phyloP scores from a whole-genome alignment of 2,888 invertebrate species.

The Dastarcus helophoroides region DNA sequence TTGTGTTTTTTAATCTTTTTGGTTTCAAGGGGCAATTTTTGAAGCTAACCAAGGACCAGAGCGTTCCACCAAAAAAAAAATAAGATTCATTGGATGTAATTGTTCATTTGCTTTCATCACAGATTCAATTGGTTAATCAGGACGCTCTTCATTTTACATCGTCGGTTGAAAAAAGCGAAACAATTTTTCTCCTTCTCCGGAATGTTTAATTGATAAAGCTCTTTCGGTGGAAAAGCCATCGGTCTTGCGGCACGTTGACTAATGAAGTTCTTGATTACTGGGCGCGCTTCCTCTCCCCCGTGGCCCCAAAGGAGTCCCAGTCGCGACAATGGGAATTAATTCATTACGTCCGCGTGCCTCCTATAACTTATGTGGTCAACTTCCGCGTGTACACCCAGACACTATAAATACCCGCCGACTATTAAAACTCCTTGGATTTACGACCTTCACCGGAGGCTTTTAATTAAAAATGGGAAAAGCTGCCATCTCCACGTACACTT shows the following conservation, averaged over 20 bases:
- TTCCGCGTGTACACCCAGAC: conserved; percentile 9
- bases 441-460: conserved; percentile 10
- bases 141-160: too few species aligned
- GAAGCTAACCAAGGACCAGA: too few species aligned
- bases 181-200: too few species aligned
- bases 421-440: conserved; percentile 11
- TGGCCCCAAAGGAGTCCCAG: conserved; percentile 12
- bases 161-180: too few species aligned
- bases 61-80: too few species aligned
- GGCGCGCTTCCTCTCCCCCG: conserved; percentile 16
- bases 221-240: conserved; percentile 32
- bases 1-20: too few species aligned
- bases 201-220: conserved; percentile 36
- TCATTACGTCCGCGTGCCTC: conserved; percentile 27
- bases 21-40: too few species aligned
- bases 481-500: too few species aligned
- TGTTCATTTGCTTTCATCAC: too few species aligned
- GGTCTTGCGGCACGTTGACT: conserved; percentile 38
- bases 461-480: too few species aligned
- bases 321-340: conserved; percentile 35
- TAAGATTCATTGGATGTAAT: too few species aligned
- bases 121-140: too few species aligned
- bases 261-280: conserved; percentile 38
- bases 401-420: conserved; percentile 11
- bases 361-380: conserved; percentile 17